phyloP scores from a whole-genome alignment of 2,113 vertebrate genomes.

The Corythornis vintsioides region DNA sequence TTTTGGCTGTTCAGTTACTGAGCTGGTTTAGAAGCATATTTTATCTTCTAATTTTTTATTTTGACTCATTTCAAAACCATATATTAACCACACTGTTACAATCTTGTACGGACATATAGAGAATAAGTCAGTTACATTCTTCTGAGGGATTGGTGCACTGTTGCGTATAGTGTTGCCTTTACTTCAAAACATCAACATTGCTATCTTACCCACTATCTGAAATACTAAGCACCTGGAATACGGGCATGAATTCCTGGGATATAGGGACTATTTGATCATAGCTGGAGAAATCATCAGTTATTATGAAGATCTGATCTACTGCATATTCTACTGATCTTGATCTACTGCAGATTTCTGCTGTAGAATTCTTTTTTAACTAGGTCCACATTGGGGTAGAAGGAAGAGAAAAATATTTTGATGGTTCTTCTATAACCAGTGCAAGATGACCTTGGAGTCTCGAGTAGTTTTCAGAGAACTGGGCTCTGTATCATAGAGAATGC shows the following conservation, averaged over 20 bases:
- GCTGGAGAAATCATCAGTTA: not conserved
- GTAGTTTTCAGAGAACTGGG: not conserved
- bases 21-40: not conserved
- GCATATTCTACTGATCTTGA: not conserved
- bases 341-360: not conserved
- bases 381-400: not conserved
- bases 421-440: not conserved
- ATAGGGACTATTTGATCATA: not conserved
- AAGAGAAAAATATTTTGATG: not conserved
- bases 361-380: not conserved
- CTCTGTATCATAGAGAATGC: not conserved
- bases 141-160: not conserved
- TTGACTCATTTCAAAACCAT: not conserved
- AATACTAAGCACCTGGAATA: not conserved
- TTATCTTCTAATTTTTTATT: not conserved
- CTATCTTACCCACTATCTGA: not conserved
- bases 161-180: not conserved
- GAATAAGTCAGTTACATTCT: not conserved
- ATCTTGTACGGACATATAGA: not conserved
- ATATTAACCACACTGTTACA: not conserved
- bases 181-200: not conserved
- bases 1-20: not conserved
- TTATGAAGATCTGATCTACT: not conserved
- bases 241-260: not conserved
- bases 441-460: not conserved